These are phyloP conservation scores for Marronus borbonicus DNA, from an alignment of 2,888 invertebrate genomes.

Conservation along the genomic window DNA sequence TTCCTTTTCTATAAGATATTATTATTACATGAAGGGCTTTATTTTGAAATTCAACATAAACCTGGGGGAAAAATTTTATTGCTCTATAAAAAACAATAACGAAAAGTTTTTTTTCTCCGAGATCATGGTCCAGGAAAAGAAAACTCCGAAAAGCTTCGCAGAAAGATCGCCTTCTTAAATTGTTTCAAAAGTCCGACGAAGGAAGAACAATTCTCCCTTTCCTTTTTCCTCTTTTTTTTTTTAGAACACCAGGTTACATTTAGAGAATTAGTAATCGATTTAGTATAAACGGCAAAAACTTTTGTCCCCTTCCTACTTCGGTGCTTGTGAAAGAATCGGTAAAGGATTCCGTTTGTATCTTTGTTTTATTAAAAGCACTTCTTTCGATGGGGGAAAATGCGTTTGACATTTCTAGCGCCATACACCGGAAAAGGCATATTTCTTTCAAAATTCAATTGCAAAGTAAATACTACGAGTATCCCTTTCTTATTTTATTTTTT, in stretches of 20 bases:
- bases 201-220: background rate
- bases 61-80: slow-evolving; percentile 26
- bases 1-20: background rate
- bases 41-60: slow-evolving; percentile 30
- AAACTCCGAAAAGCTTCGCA: background rate
- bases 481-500: background rate
- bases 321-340: slow-evolving; percentile 7
- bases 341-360: slow-evolving; percentile 16
- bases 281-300: slow-evolving; percentile 29
- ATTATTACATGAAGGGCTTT: slow-evolving; percentile 15
- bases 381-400: background rate
- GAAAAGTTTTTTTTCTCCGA: background rate
- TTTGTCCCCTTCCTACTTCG: background rate
- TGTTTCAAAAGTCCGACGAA: slow-evolving; percentile 15
- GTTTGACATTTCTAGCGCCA: slow-evolving; percentile 16
- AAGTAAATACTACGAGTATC: slow-evolving; percentile 10
- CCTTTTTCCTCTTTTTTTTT: slow-evolving; percentile 1
- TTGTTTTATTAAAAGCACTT: slow-evolving; percentile 36
- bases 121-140: background rate
- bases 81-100: slow-evolving; percentile 33
- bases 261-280: slow-evolving; percentile 40
- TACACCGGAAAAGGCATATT: background rate
- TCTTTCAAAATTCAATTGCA: slow-evolving; percentile 19
- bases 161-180: slow-evolving; percentile 24
- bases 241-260: slow-evolving; percentile 28